Conservation (phyloP, 2,888 invertebrate genomes). For the Stegophylla sp. region DNA sequence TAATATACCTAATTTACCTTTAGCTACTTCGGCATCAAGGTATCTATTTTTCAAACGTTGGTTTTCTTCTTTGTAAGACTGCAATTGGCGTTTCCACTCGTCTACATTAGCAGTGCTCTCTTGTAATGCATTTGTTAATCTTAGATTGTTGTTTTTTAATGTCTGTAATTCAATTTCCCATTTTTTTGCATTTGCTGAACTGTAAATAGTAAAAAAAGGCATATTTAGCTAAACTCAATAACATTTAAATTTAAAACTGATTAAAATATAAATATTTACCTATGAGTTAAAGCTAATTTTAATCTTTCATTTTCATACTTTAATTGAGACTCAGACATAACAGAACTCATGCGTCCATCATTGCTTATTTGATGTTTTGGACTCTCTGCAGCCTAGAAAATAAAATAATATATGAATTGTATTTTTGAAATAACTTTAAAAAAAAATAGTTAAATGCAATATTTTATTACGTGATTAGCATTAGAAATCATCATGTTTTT, state of each 20-base stretch:
- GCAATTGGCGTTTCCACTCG: constrained; percentile 96
- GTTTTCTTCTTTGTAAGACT: constrained; percentile 90
- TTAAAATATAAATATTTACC: constrained; percentile 70
- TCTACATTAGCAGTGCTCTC: constrained; percentile 96
- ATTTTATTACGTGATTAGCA: constrained; percentile 40
- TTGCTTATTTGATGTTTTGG: constrained; percentile 70
- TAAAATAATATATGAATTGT: constrained; percentile 16
- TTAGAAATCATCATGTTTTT: constrained; percentile 49
- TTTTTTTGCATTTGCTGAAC: constrained; percentile 97
- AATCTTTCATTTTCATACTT: constrained; percentile 97
- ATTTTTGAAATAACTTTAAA: neutral
- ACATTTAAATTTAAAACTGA: constrained; percentile 6
- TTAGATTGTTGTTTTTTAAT: constrained; percentile 92
- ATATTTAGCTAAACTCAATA: neutral
- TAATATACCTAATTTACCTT: constrained; percentile 65
- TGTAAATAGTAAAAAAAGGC: constrained; percentile 66
- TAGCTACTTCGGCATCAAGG: constrained; percentile 75
- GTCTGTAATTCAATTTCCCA: constrained; percentile 98
- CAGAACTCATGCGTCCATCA: constrained; percentile 63
- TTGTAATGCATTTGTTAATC: constrained; percentile 93
- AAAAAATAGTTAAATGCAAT: no score
- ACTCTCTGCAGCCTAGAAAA: constrained; percentile 68
- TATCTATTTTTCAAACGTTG: constrained; percentile 79
- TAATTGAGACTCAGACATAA: constrained; percentile 79
- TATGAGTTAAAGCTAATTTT: constrained; percentile 93